Evolutionary conservation across 2,113 vertebrate species (phyloP).

Genomic region (Hypocryptadius cinnamomeus): DNA sequence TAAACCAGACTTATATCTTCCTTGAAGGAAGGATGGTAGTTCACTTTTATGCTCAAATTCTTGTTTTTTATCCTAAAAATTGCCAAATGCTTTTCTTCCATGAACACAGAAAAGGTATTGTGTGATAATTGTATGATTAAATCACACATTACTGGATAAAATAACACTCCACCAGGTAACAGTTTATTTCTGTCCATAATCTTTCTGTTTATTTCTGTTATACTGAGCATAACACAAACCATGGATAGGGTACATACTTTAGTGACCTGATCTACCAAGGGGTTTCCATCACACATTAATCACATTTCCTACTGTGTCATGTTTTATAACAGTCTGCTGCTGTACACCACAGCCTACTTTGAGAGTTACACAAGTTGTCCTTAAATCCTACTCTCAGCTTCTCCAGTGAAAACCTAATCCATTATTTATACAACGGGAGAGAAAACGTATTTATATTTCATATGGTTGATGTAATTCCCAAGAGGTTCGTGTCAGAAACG

Average conservation of each 20-base stretch:
- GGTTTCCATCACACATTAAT: not conserved
- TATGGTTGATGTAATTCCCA: not conserved
- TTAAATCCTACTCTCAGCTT: not conserved
- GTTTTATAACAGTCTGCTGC: constrained; percentile 9
- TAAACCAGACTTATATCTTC: not conserved
- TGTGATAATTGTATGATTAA: not conserved
- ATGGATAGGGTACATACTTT: not conserved
- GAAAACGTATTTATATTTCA: not conserved
- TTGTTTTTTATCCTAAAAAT: not conserved
- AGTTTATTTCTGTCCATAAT: not conserved
- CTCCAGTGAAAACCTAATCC: not conserved
- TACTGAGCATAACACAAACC: not conserved
- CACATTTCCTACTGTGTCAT: not conserved
- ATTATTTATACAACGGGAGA: not conserved
- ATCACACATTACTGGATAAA: not conserved
- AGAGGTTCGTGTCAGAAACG: not conserved
- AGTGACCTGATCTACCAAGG: not conserved
- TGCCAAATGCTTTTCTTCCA: not conserved
- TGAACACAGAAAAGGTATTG: not conserved
- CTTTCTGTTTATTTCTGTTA: no score
- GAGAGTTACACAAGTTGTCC: not conserved
- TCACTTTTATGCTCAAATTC: not conserved
- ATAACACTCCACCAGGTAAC: not conserved
- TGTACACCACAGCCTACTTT: not conserved
- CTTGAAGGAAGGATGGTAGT: not conserved